phyloP scores from a whole-genome alignment of 2,888 invertebrate species.

The Dryobota labecula region DNA sequence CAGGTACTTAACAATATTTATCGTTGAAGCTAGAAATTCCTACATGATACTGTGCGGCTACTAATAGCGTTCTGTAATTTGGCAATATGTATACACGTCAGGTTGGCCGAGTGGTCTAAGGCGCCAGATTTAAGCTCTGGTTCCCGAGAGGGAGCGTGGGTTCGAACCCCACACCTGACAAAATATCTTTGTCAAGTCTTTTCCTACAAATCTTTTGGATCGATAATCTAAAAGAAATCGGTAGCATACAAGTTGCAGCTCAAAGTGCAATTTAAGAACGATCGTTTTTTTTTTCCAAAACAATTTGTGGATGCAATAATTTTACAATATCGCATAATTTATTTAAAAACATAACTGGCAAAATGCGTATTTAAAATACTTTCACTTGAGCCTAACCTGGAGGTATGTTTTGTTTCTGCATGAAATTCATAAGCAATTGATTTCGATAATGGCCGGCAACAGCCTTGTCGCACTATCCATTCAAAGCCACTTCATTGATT shows the following conservation, averaged over 20 bases:
- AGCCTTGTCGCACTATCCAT: neutral
- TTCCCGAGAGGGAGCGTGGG: conserved; percentile 95
- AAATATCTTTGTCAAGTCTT: neutral
- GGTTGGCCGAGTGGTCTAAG: conserved; percentile 96
- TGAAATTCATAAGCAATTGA: neutral
- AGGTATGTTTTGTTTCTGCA: neutral
- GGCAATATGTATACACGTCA: conserved; percentile 80
- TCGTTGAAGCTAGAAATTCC: neutral
- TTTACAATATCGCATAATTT: neutral
- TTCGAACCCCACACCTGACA: conserved; percentile 96
- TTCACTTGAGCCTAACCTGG: too few species aligned
- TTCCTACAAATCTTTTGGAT: neutral
- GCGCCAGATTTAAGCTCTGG: conserved; percentile 96
- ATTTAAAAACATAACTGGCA: neutral
- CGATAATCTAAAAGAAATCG: too few species aligned
- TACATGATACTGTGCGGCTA: too few species aligned
- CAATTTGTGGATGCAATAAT: neutral
- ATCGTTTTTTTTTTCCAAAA: neutral
- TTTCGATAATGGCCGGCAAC: neutral
- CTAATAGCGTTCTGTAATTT: neutral
- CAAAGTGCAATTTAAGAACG: neutral
- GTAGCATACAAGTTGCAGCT: neutral
- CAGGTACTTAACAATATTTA: too few species aligned
- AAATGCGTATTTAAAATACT: neutral
- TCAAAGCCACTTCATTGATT: neutral